phyloP scores from a whole-genome alignment of 2,113 vertebrate species.

The Neolamprologus variostigma region DNA sequence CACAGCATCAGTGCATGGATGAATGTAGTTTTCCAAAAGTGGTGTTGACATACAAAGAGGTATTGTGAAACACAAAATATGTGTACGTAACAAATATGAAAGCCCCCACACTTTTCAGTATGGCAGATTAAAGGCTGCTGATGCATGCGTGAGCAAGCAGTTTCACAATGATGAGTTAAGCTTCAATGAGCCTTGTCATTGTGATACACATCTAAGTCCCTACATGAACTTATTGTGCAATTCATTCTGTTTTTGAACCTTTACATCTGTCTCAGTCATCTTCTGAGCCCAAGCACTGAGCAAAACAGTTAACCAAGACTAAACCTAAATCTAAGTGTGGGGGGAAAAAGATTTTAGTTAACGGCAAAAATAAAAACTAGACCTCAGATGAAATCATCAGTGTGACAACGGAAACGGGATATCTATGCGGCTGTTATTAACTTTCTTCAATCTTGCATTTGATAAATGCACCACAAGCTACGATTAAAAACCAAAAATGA shows the following conservation, averaged over 20 bases:
- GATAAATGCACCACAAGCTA: not conserved
- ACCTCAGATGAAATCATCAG: not conserved
- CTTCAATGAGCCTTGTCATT: not conserved
- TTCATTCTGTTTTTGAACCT: not conserved
- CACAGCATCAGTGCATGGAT: not conserved
- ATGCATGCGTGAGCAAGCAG: not conserved
- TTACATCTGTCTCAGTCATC: not conserved
- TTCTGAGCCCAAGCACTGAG: not conserved
- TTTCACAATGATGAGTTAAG: not conserved
- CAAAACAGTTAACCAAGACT: not conserved
- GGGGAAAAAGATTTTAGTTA: not conserved
- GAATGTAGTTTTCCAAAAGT: not conserved
- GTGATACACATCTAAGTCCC: not conserved
- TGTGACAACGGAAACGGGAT: not conserved
- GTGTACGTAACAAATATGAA: not conserved
- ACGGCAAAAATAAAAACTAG: not conserved
- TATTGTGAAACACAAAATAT: not conserved
- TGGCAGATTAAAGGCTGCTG: not conserved
- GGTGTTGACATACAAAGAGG: not conserved
- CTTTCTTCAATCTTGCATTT: not conserved
- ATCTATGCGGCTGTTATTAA: not conserved
- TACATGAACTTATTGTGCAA: not conserved
- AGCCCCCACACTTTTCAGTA: not conserved
- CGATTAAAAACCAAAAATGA: not conserved
- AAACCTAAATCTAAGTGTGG: not conserved